Evolutionary conservation across 2,888 invertebrate genomes (phyloP).

Genomic region (Tuta absoluta): DNA sequence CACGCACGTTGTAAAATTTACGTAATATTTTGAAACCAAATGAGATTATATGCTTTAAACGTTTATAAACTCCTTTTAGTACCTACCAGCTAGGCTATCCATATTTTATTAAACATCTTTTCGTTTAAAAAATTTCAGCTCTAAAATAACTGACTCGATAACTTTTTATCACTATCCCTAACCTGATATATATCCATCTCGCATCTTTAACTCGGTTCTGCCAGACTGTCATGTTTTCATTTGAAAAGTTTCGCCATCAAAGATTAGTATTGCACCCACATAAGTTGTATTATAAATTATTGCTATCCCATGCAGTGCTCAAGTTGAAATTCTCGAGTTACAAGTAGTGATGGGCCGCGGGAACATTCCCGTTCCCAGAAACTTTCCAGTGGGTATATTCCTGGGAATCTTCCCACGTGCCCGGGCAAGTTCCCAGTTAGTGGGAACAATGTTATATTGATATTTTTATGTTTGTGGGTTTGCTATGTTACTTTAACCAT

Average conservation of each 20-base stretch:
- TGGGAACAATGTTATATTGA: no score
- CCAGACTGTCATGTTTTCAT: neutral
- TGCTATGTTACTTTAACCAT: no score
- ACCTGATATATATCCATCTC: neutral
- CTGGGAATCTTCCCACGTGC: no score
- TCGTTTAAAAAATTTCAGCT: no score
- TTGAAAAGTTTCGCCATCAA: neutral
- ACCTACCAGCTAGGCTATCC: neutral
- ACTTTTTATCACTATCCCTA: neutral
- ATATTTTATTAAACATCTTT: neutral
- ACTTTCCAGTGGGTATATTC: no score
- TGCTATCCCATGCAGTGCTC: constrained; percentile 14
- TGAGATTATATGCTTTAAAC: constrained; percentile 4
- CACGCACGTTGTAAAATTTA: constrained; percentile 3
- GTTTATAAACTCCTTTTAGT: neutral
- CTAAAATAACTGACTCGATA: neutral
- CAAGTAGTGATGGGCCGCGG: no score
- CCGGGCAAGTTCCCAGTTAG: no score
- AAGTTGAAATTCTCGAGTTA: no score
- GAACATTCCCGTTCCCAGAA: no score
- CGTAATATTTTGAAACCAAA: constrained; percentile 12
- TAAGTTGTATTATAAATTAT: constrained; percentile 22
- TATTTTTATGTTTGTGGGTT: no score
- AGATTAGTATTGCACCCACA: constrained; percentile 9
- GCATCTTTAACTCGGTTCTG: neutral